Evolutionary conservation across 2,797 vertebrate species (phyloP).

Genomic region (Nothura maculosa): DNA sequence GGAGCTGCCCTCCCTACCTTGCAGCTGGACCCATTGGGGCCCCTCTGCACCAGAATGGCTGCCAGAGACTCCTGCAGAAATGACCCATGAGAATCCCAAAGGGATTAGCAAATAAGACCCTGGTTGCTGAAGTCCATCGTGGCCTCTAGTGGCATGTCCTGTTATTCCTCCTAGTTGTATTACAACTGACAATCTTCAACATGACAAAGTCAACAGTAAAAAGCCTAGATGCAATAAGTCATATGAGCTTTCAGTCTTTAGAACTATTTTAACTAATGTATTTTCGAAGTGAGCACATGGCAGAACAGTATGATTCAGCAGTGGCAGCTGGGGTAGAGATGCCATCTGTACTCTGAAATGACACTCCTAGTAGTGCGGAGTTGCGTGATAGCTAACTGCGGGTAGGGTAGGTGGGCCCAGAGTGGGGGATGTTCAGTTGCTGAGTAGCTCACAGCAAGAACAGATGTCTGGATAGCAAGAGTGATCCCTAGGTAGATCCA

Average conservation of each 20-base stretch:
- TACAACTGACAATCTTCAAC: background rate
- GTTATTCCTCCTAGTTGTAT: background rate
- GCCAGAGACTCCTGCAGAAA: background rate
- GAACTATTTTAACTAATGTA: background rate
- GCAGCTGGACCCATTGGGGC: background rate
- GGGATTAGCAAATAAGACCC: background rate
- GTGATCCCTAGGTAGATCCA: background rate
- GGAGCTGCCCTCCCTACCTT: background rate
- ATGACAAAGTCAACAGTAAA: background rate
- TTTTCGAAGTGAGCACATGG: conserved; percentile 41
- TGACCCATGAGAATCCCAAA: background rate
- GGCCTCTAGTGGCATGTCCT: background rate
- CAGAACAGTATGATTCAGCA: conserved; percentile 61
- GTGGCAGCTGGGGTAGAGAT: conserved; percentile 54
- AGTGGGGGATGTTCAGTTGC: background rate
- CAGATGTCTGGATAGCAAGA: conserved; percentile 42
- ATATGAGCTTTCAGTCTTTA: conserved; percentile 28
- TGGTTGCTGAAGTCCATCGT: rapidly evolving
- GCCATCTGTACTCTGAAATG: conserved; percentile 64
- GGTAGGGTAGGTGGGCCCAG: conserved; percentile 16
- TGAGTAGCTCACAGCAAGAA: conserved; percentile 8
- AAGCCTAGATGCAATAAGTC: conserved; percentile 36
- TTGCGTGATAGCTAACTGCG: background rate
- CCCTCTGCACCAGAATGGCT: background rate
- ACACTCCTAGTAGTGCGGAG: background rate